These are phyloP conservation scores for Tachystola acroxantha DNA, from an alignment of 2,888 invertebrate species.

Conservation along the genomic window DNA sequence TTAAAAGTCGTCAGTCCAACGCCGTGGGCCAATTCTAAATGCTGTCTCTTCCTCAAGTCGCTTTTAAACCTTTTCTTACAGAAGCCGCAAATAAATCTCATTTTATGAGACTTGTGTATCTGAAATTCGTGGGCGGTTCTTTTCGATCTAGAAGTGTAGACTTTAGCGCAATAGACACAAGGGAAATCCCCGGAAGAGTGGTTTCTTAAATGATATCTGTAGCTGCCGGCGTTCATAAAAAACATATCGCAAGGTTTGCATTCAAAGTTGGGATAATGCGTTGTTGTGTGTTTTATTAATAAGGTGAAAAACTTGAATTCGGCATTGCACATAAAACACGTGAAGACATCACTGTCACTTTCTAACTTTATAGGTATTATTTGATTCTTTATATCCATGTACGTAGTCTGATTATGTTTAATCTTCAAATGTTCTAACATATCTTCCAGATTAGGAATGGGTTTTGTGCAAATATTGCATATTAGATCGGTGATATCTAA, in stretches of 20 bases:
- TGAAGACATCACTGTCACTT: background rate
- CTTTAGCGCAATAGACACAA: conserved; percentile 52
- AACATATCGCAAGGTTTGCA: conserved; percentile 33
- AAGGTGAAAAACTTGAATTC: conserved; percentile 2
- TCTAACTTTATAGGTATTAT: conserved; percentile 9
- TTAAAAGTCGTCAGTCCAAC: background rate
- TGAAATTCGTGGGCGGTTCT: conserved; percentile 45
- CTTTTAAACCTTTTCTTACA: conserved; percentile 27
- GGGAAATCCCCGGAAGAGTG: conserved; percentile 18
- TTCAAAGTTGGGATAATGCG: conserved; percentile 39
- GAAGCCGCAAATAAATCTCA: background rate
- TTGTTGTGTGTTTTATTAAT: conserved; percentile 6
- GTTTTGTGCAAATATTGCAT: conserved; percentile 4
- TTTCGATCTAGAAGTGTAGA: conserved; percentile 47
- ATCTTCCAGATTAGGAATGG: conserved; percentile 1
- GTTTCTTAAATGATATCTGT: too few relatives aligned
- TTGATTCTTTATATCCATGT: background rate
- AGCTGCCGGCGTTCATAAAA: conserved; percentile 11
- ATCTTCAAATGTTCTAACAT: conserved; percentile 3
- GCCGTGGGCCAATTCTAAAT: conserved; percentile 27
- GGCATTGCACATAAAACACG: conserved; percentile 3
- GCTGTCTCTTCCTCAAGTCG: conserved; percentile 26
- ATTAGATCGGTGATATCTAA: conserved; percentile 5
- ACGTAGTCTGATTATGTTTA: background rate
- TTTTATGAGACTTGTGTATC: background rate